These are phyloP conservation scores for Zalophus californianus DNA, from an alignment of 2,797 vertebrate species.

Conservation along the genomic window DNA sequence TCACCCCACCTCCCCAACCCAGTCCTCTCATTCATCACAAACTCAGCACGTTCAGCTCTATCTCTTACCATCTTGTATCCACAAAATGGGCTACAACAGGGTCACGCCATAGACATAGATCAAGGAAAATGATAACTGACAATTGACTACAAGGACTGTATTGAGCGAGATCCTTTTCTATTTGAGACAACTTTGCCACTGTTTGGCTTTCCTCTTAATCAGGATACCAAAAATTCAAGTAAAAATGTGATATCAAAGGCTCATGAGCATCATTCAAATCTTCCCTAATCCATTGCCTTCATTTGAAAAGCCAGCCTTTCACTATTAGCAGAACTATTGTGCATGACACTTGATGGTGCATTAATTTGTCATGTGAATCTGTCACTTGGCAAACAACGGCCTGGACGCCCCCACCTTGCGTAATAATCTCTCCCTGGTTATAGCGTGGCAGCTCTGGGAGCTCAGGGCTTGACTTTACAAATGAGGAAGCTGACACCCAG, in stretches of 20 bases:
- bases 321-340: not conserved
- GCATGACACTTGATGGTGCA: not conserved
- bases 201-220: not conserved
- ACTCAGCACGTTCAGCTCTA: not conserved
- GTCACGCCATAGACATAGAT: not conserved
- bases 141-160: not conserved
- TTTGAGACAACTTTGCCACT: not conserved
- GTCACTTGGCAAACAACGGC: not conserved
- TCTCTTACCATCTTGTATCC: not conserved
- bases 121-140: not conserved
- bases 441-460: not conserved
- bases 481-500: not conserved
- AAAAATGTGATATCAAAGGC: not conserved
- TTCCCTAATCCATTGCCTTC: not conserved
- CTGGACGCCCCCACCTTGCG: not conserved
- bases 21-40: not conserved
- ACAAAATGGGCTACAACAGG: not conserved
- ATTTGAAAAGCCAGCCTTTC: constrained; percentile 14
- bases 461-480: not conserved
- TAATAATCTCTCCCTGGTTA: not conserved
- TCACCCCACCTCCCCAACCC: not conserved
- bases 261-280: not conserved
- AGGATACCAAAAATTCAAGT: not conserved
- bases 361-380: not conserved
- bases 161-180: not conserved